Percentiles rank a stretch among this genome's conserved stretches.
phyloP scores from a whole-genome alignment of 1,140 invertebrate genomes.

The Popillia japonica region DNA sequence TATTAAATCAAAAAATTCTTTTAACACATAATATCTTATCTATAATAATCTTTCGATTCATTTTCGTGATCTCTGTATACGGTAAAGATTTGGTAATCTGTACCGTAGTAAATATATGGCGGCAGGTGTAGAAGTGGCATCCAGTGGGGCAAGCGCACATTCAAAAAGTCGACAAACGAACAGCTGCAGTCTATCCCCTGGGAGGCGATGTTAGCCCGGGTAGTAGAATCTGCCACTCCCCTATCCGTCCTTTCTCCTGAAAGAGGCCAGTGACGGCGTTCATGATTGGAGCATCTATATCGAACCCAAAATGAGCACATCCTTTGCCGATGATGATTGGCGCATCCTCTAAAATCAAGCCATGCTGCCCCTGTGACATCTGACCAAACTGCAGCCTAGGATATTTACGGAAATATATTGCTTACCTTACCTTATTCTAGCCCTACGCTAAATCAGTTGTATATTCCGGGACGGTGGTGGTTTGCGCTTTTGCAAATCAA shows the following conservation, averaged over 20 bases:
- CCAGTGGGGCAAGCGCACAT: conserved; percentile 42
- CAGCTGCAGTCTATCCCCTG: conserved; percentile 41
- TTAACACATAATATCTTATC: no score
- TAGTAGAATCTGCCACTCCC: conserved; percentile 39
- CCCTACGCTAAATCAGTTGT: conserved; percentile 27
- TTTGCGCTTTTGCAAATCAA: conserved; percentile 39
- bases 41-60: no score
- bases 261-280: conserved; percentile 34
- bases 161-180: conserved; percentile 39
- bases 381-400: conserved; percentile 6
- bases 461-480: conserved; percentile 13
- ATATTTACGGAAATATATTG: conserved; percentile 42
- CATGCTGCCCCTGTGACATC: conserved; percentile 42
- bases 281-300: conserved; percentile 35
- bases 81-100: neutral
- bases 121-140: conserved; percentile 42
- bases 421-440: conserved; percentile 36
- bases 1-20: no score
- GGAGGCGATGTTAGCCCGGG: conserved; percentile 33
- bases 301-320: conserved; percentile 39
- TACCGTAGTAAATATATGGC: conserved; percentile 21
- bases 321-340: conserved; percentile 40
- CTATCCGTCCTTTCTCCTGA: conserved; percentile 36
- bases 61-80: conserved; percentile 14
- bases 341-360: conserved; percentile 39